phyloP scores from a whole-genome alignment of 2,888 invertebrate genomes.

The Pollenia labialis region DNA sequence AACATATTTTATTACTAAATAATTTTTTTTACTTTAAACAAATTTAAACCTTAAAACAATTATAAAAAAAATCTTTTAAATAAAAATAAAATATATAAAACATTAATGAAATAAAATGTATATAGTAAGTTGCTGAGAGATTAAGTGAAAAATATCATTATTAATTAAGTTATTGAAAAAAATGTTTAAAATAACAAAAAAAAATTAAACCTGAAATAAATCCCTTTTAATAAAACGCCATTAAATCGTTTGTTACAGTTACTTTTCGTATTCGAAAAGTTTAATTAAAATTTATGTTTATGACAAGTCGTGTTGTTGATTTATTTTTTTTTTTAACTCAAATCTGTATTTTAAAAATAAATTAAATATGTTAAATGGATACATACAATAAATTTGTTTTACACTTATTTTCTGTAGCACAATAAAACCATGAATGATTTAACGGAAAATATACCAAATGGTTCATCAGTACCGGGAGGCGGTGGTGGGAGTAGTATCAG shows the following conservation, averaged over 20 bases:
- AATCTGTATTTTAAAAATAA: too few species aligned
- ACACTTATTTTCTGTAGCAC: conserved; percentile 52
- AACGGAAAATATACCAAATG: conserved; percentile 60
- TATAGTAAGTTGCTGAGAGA: conserved; percentile 54
- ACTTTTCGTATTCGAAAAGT: not conserved
- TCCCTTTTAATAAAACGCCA: not conserved
- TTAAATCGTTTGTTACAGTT: not conserved
- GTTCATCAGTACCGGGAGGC: conserved; percentile 47
- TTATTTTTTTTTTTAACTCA: conserved; percentile 11
- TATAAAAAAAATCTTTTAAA: conserved; percentile 9
- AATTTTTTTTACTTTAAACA: conserved; percentile 8
- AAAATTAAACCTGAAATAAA: not conserved
- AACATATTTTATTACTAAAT: conserved; percentile 10
- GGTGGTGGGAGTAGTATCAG: conserved; percentile 22
- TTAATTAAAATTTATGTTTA: conserved; percentile 28
- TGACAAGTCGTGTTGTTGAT: conserved; percentile 1
- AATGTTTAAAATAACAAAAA: not conserved
- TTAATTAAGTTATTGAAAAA: conserved; percentile 4
- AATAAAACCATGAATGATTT: conserved; percentile 76
- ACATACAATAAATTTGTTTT: too few species aligned
- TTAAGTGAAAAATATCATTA: conserved; percentile 11
- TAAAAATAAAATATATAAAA: conserved; percentile 21
- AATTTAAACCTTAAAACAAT: conserved; percentile 2
- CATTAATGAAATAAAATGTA: conserved; percentile 50
- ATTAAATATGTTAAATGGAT: too few species aligned